Evolutionary conservation across 2,797 vertebrate species (phyloP).

Genomic region (Hyperoplus immaculatus): DNA sequence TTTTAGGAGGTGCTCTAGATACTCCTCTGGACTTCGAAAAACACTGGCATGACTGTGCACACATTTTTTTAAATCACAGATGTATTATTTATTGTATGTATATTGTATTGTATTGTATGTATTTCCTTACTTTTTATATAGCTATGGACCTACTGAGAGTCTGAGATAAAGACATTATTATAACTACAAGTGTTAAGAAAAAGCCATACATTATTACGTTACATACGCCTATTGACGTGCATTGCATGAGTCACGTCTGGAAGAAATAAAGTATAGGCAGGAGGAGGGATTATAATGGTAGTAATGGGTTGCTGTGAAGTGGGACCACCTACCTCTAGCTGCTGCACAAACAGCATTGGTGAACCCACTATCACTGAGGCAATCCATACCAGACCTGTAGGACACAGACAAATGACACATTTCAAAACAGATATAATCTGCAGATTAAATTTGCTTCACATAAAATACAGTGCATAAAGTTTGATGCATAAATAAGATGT

Average conservation of each 20-base stretch:
- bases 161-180: too few species aligned
- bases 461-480: background rate
- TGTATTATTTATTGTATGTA: too few species aligned
- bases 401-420: slow-evolving; percentile 14
- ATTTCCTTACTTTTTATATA: too few species aligned
- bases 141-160: too few species aligned
- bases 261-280: background rate
- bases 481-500: background rate
- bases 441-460: background rate
- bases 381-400: slow-evolving; percentile 86
- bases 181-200: too few species aligned
- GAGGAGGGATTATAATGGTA: background rate
- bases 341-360: slow-evolving; percentile 90
- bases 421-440: background rate
- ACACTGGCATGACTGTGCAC: too few species aligned
- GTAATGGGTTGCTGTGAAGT: background rate
- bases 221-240: too few species aligned
- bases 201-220: too few species aligned
- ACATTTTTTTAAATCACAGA: too few species aligned
- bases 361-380: slow-evolving; percentile 88
- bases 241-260: background rate
- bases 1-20: too few species aligned
- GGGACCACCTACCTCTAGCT: slow-evolving; percentile 82
- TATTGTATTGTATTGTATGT: too few species aligned
- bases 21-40: too few species aligned